Conservation (phyloP, 2,888 invertebrate species). For the Hypomecis atomaria region DNA sequence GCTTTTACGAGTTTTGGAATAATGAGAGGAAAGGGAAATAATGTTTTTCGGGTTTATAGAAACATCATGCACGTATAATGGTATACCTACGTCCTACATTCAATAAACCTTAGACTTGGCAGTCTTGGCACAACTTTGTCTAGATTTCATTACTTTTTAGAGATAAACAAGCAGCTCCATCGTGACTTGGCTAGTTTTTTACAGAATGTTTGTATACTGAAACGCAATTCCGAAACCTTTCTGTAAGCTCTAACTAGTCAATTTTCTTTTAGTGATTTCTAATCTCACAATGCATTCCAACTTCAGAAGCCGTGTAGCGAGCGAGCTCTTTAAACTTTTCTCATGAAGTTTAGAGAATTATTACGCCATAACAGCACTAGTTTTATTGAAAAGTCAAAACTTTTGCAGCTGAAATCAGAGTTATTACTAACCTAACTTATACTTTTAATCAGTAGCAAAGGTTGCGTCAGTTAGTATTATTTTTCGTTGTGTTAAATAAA, state of each 20-base stretch:
- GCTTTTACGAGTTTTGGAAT: background rate
- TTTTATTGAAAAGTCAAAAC: constrained; percentile 56
- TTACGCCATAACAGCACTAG: constrained; percentile 48
- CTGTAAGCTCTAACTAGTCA: no score
- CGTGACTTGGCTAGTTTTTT: no score
- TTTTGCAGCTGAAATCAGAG: constrained; percentile 34
- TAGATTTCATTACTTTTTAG: no score
- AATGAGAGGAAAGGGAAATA: no score
- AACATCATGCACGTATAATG: no score
- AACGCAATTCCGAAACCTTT: background rate
- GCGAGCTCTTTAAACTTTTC: constrained; percentile 21
- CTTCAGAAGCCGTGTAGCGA: constrained; percentile 4
- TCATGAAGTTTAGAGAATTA: constrained; percentile 47
- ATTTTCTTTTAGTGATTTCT: constrained; percentile 1
- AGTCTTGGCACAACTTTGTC: no score
- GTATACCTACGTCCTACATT: no score
- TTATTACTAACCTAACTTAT: constrained; percentile 8
- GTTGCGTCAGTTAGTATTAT: background rate
- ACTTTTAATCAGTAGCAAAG: constrained; percentile 13
- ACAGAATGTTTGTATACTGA: no score
- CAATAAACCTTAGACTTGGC: no score
- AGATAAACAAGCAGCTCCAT: no score
- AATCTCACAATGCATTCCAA: constrained; percentile 2
- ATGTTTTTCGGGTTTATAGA: no score
- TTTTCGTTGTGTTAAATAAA: no score